phyloP scores from a whole-genome alignment of 2,797 vertebrate genomes.

The Lemur catta region DNA sequence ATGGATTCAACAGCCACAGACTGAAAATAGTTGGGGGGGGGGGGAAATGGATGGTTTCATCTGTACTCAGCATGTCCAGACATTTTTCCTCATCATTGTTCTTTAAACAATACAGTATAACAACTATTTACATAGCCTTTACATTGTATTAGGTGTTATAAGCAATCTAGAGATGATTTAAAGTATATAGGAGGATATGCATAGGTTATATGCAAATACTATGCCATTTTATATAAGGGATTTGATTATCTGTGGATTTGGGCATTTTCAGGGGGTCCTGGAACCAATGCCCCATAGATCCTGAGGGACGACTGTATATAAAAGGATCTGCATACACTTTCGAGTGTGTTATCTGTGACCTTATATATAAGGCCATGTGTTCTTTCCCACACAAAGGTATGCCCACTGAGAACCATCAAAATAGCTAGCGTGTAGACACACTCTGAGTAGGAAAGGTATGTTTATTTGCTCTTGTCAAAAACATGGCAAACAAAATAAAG shows the following conservation, averaged over 20 bases:
- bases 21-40: background rate
- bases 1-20: background rate
- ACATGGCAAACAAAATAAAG: constrained; percentile 20
- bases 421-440: background rate
- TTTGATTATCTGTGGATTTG: background rate
- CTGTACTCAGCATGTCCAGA: background rate
- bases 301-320: background rate
- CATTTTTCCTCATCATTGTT: background rate
- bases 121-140: background rate
- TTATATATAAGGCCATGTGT: background rate
- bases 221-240: background rate
- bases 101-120: background rate
- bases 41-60: background rate
- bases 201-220: background rate
- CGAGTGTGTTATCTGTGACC: background rate
- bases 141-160: background rate
- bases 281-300: background rate
- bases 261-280: background rate
- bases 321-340: background rate
- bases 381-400: background rate
- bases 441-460: background rate
- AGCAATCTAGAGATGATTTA: background rate
- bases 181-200: background rate
- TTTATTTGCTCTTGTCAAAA: constrained; percentile 15
- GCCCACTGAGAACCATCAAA: background rate